Conservation (phyloP, 2,113 vertebrate species). For the Zosterops lateralis region DNA sequence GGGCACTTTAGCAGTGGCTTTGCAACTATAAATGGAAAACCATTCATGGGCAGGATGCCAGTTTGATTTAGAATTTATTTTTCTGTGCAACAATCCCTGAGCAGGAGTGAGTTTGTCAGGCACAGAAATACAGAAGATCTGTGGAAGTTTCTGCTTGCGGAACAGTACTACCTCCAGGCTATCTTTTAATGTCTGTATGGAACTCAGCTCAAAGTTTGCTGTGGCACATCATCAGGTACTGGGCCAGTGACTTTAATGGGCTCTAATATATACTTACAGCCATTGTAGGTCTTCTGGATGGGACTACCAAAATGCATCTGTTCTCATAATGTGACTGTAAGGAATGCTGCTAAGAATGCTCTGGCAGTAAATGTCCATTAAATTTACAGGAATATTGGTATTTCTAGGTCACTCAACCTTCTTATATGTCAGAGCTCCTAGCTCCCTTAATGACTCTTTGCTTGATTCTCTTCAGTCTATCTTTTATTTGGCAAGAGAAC, state of each 20-base stretch:
- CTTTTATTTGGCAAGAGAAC: background rate
- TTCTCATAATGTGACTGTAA: background rate
- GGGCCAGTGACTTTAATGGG: background rate
- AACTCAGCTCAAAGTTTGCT: background rate
- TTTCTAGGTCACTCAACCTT: background rate
- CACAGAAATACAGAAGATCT: background rate
- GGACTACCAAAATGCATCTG: background rate
- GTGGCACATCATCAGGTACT: background rate
- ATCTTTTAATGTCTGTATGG: background rate
- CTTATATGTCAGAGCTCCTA: background rate
- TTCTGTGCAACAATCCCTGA: background rate
- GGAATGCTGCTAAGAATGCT: background rate
- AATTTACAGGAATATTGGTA: background rate
- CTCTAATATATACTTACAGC: background rate
- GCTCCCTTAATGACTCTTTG: background rate
- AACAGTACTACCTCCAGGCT: background rate
- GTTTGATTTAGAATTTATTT: constrained; percentile 9
- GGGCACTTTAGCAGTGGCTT: constrained; percentile 25
- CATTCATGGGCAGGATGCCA: constrained; percentile 4
- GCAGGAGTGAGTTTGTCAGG: background rate
- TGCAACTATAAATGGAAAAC: constrained; percentile 45
- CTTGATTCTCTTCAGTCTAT: background rate
- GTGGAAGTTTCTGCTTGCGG: background rate
- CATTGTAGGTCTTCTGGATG: background rate
- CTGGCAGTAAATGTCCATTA: background rate